phyloP scores from a whole-genome alignment of 2,888 invertebrate genomes.

The Cybosia mesomella region DNA sequence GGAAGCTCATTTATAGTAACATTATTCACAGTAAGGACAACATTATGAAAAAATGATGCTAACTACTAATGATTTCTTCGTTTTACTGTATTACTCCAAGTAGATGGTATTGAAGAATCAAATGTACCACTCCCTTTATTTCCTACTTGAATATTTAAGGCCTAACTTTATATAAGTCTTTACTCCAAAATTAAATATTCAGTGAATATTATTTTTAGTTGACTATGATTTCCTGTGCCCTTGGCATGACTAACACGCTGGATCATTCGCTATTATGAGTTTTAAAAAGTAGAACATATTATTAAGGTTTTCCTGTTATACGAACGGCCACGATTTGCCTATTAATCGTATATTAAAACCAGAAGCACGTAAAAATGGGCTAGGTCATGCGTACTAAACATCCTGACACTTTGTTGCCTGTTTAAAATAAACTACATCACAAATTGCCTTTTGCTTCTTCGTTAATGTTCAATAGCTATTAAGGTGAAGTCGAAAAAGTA shows the following conservation, averaged over 20 bases:
- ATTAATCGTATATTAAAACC: constrained; percentile 1
- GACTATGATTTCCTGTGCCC: constrained; percentile 2
- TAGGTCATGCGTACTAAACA: constrained; percentile 4
- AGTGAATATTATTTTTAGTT: neutral
- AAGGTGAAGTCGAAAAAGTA: too few relatives aligned
- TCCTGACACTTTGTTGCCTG: neutral
- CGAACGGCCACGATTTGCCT: neutral
- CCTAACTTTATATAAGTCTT: neutral
- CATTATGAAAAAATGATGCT: too few relatives aligned
- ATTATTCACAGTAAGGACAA: too few relatives aligned
- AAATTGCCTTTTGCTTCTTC: neutral
- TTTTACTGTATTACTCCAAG: too few relatives aligned
- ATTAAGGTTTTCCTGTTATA: constrained; percentile 4
- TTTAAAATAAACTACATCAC: neutral
- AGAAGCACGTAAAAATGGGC: neutral
- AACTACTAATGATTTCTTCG: too few relatives aligned
- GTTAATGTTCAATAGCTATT: too few relatives aligned
- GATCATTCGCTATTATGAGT: constrained; percentile 2
- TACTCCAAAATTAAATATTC: neutral
- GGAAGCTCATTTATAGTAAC: too few relatives aligned
- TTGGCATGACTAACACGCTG: constrained; percentile 4
- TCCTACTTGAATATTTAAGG: neutral
- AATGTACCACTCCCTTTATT: neutral
- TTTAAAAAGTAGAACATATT: constrained; percentile 1
- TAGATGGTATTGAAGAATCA: too few relatives aligned